Evolutionary conservation across 1,140 invertebrate species (phyloP).

Genomic region (Bombus fervidus): DNA sequence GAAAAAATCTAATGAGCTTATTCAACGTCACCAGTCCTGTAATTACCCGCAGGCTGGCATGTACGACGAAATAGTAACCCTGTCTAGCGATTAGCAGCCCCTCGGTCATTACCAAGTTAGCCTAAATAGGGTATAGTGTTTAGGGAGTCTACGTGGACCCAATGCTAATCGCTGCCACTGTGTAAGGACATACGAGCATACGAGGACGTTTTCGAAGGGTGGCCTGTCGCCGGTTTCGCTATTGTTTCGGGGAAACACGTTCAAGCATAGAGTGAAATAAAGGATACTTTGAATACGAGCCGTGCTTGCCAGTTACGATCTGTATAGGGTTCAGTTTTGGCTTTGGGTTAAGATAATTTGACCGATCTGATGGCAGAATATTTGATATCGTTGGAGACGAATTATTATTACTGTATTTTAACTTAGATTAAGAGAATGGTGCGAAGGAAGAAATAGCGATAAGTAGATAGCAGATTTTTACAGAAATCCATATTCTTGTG

Average conservation of each 20-base stretch:
- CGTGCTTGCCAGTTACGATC: background rate
- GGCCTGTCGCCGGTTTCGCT: constrained; percentile 8
- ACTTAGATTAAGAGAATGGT: too few relatives aligned
- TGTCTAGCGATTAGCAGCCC: constrained; percentile 77
- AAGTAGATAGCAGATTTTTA: too few relatives aligned
- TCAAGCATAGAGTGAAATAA: constrained; percentile 1
- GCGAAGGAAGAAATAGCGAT: too few relatives aligned
- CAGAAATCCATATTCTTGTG: too few relatives aligned
- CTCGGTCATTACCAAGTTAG: constrained; percentile 81
- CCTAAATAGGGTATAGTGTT: constrained; percentile 80
- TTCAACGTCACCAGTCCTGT: constrained; percentile 79
- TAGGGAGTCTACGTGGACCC: constrained; percentile 74
- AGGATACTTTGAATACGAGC: constrained; percentile 1
- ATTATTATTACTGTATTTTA: too few relatives aligned
- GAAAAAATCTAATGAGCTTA: constrained; percentile 80
- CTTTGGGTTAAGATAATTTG: background rate
- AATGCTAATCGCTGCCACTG: constrained; percentile 68
- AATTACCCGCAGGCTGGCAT: constrained; percentile 79
- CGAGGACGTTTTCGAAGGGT: background rate
- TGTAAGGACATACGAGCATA: constrained; percentile 41
- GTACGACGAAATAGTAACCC: constrained; percentile 69
- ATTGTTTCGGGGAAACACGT: constrained; percentile 15
- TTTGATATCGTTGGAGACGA: too few relatives aligned
- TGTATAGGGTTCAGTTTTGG: background rate
- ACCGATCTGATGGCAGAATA: background rate